Conservation (phyloP, 2,113 vertebrate genomes). For the Arothron firmamentum region DNA sequence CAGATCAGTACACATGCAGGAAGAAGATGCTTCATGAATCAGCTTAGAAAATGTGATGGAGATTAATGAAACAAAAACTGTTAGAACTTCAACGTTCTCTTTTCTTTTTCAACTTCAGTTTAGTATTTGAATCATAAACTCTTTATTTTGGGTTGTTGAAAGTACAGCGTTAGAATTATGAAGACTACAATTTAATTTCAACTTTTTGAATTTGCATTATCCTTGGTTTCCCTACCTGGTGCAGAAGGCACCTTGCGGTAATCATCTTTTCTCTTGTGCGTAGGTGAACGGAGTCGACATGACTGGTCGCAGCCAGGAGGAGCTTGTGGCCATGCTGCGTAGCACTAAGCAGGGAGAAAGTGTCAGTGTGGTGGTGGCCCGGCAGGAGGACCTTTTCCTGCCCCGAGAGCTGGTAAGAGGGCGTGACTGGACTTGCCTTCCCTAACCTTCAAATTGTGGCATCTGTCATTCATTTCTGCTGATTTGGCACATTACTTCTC, state of each 20-base stretch:
- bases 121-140: too few species aligned
- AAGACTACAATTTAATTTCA: too few species aligned
- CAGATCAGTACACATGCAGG: background rate
- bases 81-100: too few species aligned
- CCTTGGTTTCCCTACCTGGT: too few species aligned
- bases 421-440: background rate
- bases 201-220: too few species aligned
- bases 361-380: slow-evolving; percentile 81
- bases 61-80: background rate
- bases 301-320: slow-evolving; percentile 86
- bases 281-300: slow-evolving; percentile 93
- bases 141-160: too few species aligned
- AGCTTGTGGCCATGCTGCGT: slow-evolving; percentile 91
- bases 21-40: background rate
- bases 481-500: background rate
- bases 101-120: too few species aligned
- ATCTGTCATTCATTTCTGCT: background rate
- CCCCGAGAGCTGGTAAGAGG: slow-evolving; percentile 88
- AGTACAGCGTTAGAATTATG: too few species aligned
- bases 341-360: slow-evolving; percentile 92
- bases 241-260: background rate
- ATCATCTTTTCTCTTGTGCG: slow-evolving; percentile 6
- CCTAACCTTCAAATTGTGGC: background rate
- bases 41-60: too few species aligned
- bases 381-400: slow-evolving; percentile 88